Percentiles rank a stretch among this genome's conserved stretches.
phyloP scores from a whole-genome alignment of 2,113 vertebrate genomes.

The Melanerpes aurifrons region DNA sequence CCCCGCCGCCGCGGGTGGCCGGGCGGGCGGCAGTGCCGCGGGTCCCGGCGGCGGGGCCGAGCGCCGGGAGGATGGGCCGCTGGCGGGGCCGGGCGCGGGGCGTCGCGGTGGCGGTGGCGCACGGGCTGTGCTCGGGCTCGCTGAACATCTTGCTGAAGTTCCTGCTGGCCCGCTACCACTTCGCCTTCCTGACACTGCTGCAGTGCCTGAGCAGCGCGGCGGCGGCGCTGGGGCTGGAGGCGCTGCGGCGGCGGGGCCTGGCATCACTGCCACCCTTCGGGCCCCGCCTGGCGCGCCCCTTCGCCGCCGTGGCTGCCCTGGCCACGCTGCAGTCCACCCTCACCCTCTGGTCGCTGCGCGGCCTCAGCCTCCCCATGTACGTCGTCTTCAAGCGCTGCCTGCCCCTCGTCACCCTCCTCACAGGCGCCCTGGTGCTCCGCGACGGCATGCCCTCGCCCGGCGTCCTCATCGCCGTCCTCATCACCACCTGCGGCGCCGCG shows the following conservation, averaged over 20 bases:
- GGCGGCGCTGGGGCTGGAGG: slow-evolving; percentile 88
- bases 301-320: slow-evolving; percentile 86
- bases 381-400: slow-evolving; percentile 97
- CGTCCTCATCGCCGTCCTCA: slow-evolving; percentile 87
- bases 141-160: slow-evolving; percentile 96
- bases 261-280: slow-evolving; percentile 88
- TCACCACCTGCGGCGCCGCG: slow-evolving; percentile 93
- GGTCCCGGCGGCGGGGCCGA: background rate
- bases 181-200: slow-evolving; percentile 91
- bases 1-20: background rate
- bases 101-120: slow-evolving; percentile 92
- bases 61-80: slow-evolving; percentile 63
- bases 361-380: slow-evolving; percentile 97
- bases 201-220: slow-evolving; percentile 91
- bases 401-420: slow-evolving; percentile 91
- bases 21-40: background rate
- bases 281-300: slow-evolving; percentile 86
- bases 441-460: slow-evolving; percentile 89
- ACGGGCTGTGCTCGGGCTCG: slow-evolving; percentile 93
- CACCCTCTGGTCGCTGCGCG: slow-evolving; percentile 92
- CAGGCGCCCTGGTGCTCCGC: slow-evolving; percentile 90
- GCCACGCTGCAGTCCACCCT: slow-evolving; percentile 95
- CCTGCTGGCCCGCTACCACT: slow-evolving; percentile 88
- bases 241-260: slow-evolving; percentile 84
- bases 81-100: slow-evolving; percentile 83